Conservation (phyloP, 2,888 invertebrate species). For the Poecilus cupreus region DNA sequence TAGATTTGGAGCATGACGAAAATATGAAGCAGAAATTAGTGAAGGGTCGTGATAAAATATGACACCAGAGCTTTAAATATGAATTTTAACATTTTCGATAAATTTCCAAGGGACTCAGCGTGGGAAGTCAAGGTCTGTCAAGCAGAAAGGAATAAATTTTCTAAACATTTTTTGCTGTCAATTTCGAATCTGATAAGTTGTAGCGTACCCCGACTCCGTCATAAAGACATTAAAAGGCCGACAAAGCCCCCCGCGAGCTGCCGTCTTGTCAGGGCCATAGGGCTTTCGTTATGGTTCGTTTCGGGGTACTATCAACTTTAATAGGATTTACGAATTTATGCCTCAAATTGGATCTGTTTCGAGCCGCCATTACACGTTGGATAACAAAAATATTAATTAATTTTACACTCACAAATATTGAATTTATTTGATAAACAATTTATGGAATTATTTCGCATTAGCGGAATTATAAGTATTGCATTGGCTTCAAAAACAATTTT, state of each 20-base stretch:
- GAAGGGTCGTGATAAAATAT: constrained; percentile 36
- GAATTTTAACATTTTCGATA: constrained; percentile 34
- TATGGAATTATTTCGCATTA: too few species aligned
- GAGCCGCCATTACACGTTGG: too few species aligned
- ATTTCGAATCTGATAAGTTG: constrained; percentile 50
- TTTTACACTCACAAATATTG: too few species aligned
- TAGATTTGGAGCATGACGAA: constrained; percentile 9
- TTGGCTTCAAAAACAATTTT: too few species aligned
- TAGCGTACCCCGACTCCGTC: constrained; percentile 26
- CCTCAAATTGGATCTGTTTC: not conserved
- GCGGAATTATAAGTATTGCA: too few species aligned
- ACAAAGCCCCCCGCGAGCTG: constrained; percentile 37
- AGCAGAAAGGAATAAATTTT: constrained; percentile 53
- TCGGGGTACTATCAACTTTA: not conserved
- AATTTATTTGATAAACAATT: too few species aligned
- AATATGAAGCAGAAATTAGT: constrained; percentile 29
- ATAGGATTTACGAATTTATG: too few species aligned
- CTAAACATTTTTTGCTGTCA: constrained; percentile 56
- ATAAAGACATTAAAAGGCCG: constrained; percentile 56
- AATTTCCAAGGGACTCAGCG: constrained; percentile 25
- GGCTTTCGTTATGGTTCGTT: not conserved
- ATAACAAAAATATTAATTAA: too few species aligned
- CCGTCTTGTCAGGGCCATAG: not conserved
- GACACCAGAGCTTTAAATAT: constrained; percentile 24
- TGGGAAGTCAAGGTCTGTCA: constrained; percentile 44